phyloP scores from a whole-genome alignment of 2,888 invertebrate genomes.

The Scaptodrosophila latifasciaeformis region DNA sequence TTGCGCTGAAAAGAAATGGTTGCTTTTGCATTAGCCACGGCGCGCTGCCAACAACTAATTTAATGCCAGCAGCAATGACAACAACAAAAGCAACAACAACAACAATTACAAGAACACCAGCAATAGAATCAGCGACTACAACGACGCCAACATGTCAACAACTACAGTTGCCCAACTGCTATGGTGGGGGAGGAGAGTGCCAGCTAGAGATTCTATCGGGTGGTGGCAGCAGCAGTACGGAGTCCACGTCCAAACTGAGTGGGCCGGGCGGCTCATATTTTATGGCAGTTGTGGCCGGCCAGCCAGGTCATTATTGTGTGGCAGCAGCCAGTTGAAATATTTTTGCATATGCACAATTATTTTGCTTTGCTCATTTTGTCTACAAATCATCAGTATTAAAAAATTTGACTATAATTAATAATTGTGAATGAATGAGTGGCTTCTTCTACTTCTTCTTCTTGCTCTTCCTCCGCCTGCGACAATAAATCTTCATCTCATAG shows the following conservation, averaged over 20 bases:
- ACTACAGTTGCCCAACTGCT: constrained; percentile 54
- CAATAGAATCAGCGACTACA: constrained; percentile 29
- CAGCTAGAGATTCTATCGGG: background rate
- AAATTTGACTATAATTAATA: constrained; percentile 40
- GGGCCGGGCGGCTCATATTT: constrained; percentile 46
- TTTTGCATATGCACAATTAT: constrained; percentile 46
- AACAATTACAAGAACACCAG: constrained; percentile 16
- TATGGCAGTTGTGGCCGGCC: constrained; percentile 53
- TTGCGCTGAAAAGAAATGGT: no score
- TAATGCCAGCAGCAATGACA: constrained; percentile 56
- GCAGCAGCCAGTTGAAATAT: constrained; percentile 48
- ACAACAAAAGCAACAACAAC: constrained; percentile 22
- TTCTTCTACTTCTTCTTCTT: no score
- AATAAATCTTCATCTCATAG: no score
- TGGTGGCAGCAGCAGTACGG: constrained; percentile 15
- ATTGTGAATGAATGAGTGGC: no score
- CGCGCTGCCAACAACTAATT: constrained; percentile 64
- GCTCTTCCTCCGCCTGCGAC: no score
- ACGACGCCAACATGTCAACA: constrained; percentile 63
- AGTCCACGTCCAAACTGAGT: background rate
- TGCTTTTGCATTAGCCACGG: constrained; percentile 57
- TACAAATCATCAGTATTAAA: constrained; percentile 65
- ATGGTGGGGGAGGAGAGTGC: constrained; percentile 12
- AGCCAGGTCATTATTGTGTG: constrained; percentile 31
- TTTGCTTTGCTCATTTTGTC: constrained; percentile 36